Base-by-base conservation (phyloP, 2,888 invertebrate species). In the Salticus scenicus region DNA sequence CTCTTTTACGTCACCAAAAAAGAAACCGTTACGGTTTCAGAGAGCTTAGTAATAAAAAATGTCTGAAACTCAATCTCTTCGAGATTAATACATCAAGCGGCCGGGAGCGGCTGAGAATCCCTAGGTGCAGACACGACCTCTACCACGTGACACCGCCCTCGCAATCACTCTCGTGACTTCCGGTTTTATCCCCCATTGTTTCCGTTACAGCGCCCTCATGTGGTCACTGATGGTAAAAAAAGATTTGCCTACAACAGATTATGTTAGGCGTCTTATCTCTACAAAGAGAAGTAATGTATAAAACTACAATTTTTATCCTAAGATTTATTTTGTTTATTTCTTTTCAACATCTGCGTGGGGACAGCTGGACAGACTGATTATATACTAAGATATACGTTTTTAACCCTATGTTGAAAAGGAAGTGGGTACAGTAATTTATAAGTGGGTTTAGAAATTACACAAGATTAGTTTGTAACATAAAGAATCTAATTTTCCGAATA, bases 141-240 rank as follows among this genome's bases (percentile, higher is more conserved):
- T 57, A 57, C 57, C 57, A 57, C 24, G 57, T 57, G 57, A 57
- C 57, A 20, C 57, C 57, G 57, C 57, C 57, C 57, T 57, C 47
- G 47, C 47, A 47, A 47, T 47, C 47, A 47, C 47, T n/a, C 47
- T 47, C 57, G 57, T 57, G 57, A 57, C 57, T 57, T 57, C 57
- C 57, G 57, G 57, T 57, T 57, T 57, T 57, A 20, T 57, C 57
- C 24, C 24, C 57, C 20, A 57, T 57, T 57, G 20, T 57, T n/a
- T 57, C 57, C 24, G 57, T 2, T 57, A 24, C 57, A 57, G 57
- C 57, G 57, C 57, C 57, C 57, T 12, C 57, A n/a, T 47, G 47
- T 47, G 47, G 47, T 17, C 12, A 24, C 24, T 24, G 57, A 57
- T 57, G 20, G 57, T 24, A 57, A 24, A 24, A 8, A 57, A 1